Evolutionary conservation across 2,113 vertebrate species (phyloP), one percentile per base, ranked within the genome.

Genomic region (Cercopithecus mona): DNA sequence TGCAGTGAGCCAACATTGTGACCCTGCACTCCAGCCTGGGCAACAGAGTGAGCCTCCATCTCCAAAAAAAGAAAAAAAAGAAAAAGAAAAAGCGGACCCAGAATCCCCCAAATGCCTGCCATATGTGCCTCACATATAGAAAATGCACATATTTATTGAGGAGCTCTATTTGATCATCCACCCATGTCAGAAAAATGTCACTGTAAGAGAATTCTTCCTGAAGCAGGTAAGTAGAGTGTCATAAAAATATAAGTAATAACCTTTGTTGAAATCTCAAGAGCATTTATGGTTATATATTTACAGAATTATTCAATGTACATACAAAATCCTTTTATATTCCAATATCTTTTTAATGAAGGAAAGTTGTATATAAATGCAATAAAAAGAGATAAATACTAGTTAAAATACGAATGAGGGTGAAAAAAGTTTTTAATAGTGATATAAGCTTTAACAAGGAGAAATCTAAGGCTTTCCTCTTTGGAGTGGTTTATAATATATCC

Each of bases 241-340:
- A 95, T 90, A 96, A 95, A 97, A 96, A 90, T 68, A 13, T 82
- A 94, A 96, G 40, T 83, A 82, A 94, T 95, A 92, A 95, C 45
- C 57, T 92, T 90, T 93, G 57, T 27, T 90, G 89, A 94, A 92
- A 78, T 81, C 40, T 96, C 78, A 84, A 96, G 94, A 83, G 52
- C 52, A 97, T 94, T 70, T 84, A 59, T 38, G 40, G 25, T 50
- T 94, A 45, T 92, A 59, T 6, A 90, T 88, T 95, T 88, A 89
- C 22, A 89, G 97, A 97, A 81, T 72, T 83, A 83, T 81, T 95
- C 80, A 73, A 57, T 92, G 61, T 80, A 73, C n/a, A 68, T 45
- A 85, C 14, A 66, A 85, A 95, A 64, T 76, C n/a, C 57, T 96
- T 93, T 93, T 83, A 95, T 35, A 94, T 80, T 89, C 35, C 35